A percentile compares a stretch with the other conserved stretches of the same genome.
phyloP scores from a whole-genome alignment of 2,797 vertebrate genomes.

The Pangasius sanitwongsei region DNA sequence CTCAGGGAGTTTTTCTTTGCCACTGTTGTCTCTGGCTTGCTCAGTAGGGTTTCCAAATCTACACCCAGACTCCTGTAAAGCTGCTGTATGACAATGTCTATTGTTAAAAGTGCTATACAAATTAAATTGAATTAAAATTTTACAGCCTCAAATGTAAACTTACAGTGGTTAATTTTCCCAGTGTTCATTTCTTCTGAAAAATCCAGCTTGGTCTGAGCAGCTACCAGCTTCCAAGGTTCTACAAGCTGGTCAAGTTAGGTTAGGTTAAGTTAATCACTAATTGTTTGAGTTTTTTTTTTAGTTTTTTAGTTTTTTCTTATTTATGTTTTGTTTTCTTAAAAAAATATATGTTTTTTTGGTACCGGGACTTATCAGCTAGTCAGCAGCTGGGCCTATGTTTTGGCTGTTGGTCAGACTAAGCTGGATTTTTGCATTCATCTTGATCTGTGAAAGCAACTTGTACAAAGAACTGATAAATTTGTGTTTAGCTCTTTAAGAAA shows the following conservation, averaged over 20 bases:
- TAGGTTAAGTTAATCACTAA: no score
- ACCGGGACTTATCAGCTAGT: neutral
- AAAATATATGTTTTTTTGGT: neutral
- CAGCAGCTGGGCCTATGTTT: neutral
- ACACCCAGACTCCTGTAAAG: neutral
- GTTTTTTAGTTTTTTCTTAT: no score
- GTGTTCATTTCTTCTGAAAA: neutral
- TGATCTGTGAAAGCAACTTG: neutral
- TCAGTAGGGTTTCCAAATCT: neutral
- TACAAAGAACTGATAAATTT: neutral
- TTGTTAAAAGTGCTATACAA: neutral
- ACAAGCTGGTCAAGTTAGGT: no score
- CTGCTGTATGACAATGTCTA: neutral
- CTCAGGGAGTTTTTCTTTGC: neutral
- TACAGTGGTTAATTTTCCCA: neutral
- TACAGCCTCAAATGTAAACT: neutral
- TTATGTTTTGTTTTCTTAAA: neutral
- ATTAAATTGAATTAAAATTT: neutral
- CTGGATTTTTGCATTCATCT: neutral
- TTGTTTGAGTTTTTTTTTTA: no score
- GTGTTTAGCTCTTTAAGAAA: neutral
- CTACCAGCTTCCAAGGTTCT: no score
- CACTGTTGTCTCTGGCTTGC: neutral
- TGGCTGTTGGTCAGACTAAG: neutral
- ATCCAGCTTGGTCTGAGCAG: neutral